Percentiles rank a stretch among this genome's conserved stretches.
These are phyloP conservation scores for Macaca fascicularis DNA, from an alignment of 2,113 vertebrate species.

Conservation along the genomic window T2T-MFA8v1.1 NC_088379.1:17746001-17746500, in stretches of 20 bases:
- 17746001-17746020: not conserved
- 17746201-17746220: no score
- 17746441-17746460: not conserved
- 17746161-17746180: not conserved
- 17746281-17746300: not conserved
- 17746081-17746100: not conserved
- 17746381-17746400: not conserved
- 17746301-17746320: not conserved
- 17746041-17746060: not conserved
- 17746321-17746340: not conserved
- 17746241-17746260: not conserved
- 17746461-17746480: not conserved
- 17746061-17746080: not conserved
- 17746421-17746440: not conserved
- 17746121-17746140: not conserved
- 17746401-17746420: conserved; percentile 8
- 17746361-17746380: not conserved
- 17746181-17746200: not conserved
- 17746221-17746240: not conserved
- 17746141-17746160: not conserved
- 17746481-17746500: not conserved
- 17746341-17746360: not conserved
- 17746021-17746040: not conserved
- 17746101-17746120: not conserved
- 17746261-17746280: not conserved